Base-by-base conservation (phyloP, 2,888 invertebrate species). In the Aromia moschata region DNA sequence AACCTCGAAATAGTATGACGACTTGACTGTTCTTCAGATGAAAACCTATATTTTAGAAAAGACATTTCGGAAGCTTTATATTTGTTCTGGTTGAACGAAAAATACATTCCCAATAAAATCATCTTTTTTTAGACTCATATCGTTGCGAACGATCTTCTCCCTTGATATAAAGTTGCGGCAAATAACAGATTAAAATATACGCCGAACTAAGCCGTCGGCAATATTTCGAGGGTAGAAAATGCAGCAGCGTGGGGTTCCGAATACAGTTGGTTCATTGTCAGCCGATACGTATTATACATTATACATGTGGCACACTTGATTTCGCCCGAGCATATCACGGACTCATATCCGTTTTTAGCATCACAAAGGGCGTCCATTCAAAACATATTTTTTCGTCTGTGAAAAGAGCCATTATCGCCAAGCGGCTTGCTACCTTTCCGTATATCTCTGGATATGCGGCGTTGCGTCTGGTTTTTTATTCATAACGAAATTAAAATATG, bases 291-390 rank as follows among this genome's bases (percentile, higher is more conserved):
- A 33, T 41, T 52, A 52, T 52, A 38, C 40, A 52, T 52, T 40
- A 52, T 41, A 52, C 52, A 52, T 52, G 41, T 30, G 20, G 52
- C 18, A 17, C 20, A 41, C 52, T 52, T 41, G 52, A 41, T 52
- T 38, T 52, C 16, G 30, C 52, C 40, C 52, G 30, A 30, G 30
- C 52, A 41, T 41, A 52, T 41, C 52, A 41, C 49, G 49, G 25
- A 49, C 25, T 38, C 49, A 49, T 49, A 54, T 36, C 43, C 45
- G 20, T 11, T 45, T 46, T 55, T 55, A 55, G 20, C 55, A 55
- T 55, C 37, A 55, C 31, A 55, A 55, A 55, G 46, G 30, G 25
- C 55, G 16, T 36, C 16, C 54, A 44, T 54, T 44, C 37, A 55
- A 45, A 17, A 25, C 20, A 38, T 49, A 15, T 38, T 15, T 33